Evolutionary conservation across 2,113 vertebrate species (phyloP), one percentile per base, ranked within the genome.

Genomic region (human): DNA sequence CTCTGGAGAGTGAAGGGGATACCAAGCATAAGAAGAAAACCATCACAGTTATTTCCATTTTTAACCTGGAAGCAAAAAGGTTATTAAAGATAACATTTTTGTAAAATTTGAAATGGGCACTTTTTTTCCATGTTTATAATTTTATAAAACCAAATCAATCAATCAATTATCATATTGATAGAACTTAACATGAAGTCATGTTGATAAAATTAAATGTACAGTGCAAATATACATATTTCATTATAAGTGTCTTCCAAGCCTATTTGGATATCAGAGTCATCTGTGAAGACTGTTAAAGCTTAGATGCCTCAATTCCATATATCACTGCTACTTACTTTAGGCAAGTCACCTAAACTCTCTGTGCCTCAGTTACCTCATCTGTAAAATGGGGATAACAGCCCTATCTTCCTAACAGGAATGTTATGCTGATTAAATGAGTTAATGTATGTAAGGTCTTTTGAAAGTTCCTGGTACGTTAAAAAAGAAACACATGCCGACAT

Each of bases 11-110:
- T 32, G 52, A 55, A 2, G 18, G 20, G 43, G 20, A 83, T 48
- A 55, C 17, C 89, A 64, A 45, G 85, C 5, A 1, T 68, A 55
- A 64, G 30, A 94, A 91, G 35, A 70, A 95, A 94, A 43, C 22
- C 35, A 76, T 92, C 83, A 82, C n/a, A 78, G 20, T 20, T 27
- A 38, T 35, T 96, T 66, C 59, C 27, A 80, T 89, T 93, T 84
- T 96, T 78, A 96, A 78, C 30, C 2, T 68, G 76, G 88, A 80
- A 92, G 5, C 38, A 86, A 79, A 98, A 92, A 27, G 8, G 12
- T 52, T 57, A 75, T 55, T 86, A 52, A 83, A 79, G 11, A 0
- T 59, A 88, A 95, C 1, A 25, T 35, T 89, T 94, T 89, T 93
- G 2, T 89, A 50, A 96, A 64, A 93, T 90, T 25, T 52, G 52